phyloP scores from a whole-genome alignment of 2,797 vertebrate genomes.

The Cirrhinus mrigala region DNA sequence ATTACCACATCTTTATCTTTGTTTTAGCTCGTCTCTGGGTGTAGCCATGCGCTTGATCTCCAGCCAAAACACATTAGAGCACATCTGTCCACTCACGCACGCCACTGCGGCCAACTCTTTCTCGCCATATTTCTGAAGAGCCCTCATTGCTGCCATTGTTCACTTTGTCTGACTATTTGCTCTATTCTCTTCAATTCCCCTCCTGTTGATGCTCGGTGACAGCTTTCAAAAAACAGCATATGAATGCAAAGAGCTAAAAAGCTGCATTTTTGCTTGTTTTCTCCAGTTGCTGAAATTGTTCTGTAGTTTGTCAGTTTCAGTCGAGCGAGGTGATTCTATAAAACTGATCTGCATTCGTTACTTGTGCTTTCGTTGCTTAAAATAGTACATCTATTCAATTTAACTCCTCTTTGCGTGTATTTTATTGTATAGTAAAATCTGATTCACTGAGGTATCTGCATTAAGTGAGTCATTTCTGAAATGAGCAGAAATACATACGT shows the following conservation, averaged over 20 bases:
- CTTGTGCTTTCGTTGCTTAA: background rate
- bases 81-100: conserved; percentile 81
- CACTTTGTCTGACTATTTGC: conserved; percentile 62
- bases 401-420: conserved; percentile 6
- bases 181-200: conserved; percentile 54
- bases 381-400: background rate
- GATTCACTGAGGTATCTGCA: background rate
- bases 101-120: conserved; percentile 63
- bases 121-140: conserved; percentile 65
- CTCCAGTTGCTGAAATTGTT: conserved; percentile 9
- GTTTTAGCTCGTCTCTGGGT: conserved; percentile 74
- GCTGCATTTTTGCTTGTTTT: conserved; percentile 25
- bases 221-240: conserved; percentile 50
- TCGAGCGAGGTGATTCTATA: background rate
- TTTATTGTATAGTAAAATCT: background rate
- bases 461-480: background rate
- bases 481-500: background rate
- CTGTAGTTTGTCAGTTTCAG: conserved; percentile 8
- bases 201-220: conserved; percentile 55
- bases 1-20: conserved; percentile 66
- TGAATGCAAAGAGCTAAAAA: conserved; percentile 49
- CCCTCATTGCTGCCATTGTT: conserved; percentile 65
- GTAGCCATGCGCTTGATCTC: conserved; percentile 61
- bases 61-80: conserved; percentile 83
- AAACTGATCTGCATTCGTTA: background rate